Evolutionary conservation across 2,888 invertebrate genomes (phyloP).

Genomic region (Dendrolimus houi): DNA sequence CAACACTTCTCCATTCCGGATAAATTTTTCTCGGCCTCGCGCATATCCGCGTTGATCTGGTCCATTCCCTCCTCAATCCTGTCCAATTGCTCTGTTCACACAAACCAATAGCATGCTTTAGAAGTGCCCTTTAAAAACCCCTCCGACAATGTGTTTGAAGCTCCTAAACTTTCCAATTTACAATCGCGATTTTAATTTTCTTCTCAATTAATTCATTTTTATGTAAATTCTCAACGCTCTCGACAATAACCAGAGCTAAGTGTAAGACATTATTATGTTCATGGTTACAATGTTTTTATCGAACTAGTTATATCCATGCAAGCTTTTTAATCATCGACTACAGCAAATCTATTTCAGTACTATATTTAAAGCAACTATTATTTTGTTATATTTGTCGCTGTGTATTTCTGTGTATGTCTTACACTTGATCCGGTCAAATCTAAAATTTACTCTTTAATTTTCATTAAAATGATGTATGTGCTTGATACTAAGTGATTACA

Average conservation of each 20-base stretch:
- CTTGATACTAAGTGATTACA: constrained; percentile 66
- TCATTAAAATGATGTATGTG: constrained; percentile 67
- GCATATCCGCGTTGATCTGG: constrained; percentile 99
- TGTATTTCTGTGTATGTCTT: constrained; percentile 39
- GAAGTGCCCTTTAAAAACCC: constrained; percentile 33
- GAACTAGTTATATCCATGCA: constrained; percentile 52
- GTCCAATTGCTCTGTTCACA: constrained; percentile 96
- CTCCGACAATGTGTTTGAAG: constrained; percentile 38
- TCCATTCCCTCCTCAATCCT: constrained; percentile 99
- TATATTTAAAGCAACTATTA: constrained; percentile 43
- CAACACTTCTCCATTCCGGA: constrained; percentile 99
- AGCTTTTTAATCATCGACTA: constrained; percentile 23
- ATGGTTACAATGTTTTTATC: constrained; percentile 26
- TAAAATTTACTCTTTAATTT: constrained; percentile 52
- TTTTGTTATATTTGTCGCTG: constrained; percentile 22
- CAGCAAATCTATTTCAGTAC: constrained; percentile 37
- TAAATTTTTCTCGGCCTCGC: constrained; percentile 99
- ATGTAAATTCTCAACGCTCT: constrained; percentile 76
- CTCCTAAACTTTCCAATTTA: constrained; percentile 37
- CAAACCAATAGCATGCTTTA: constrained; percentile 53
- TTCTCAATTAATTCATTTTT: constrained; percentile 16
- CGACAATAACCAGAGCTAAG: constrained; percentile 66
- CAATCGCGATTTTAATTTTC: constrained; percentile 24
- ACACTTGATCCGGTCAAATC: constrained; percentile 60
- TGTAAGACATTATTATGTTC: constrained; percentile 54